These are phyloP conservation scores for Heterodera carotae DNA, from an alignment of 1,140 invertebrate species.

Conservation along the genomic window DNA sequence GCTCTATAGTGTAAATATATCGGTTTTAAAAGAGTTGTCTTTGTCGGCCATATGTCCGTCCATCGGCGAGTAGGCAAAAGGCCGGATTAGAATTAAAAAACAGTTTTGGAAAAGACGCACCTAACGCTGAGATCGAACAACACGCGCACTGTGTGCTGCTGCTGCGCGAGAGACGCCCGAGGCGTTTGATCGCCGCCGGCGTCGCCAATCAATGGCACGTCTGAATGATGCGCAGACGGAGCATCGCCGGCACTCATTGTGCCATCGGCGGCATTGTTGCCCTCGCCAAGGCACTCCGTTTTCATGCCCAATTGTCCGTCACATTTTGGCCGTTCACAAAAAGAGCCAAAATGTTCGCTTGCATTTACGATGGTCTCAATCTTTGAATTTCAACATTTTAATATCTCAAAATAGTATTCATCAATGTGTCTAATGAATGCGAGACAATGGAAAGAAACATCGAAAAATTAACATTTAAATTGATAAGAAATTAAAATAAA, in stretches of 20 bases:
- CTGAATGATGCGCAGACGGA: neutral
- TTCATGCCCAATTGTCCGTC: conserved; percentile 24
- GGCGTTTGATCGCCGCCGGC: neutral
- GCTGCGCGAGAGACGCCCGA: neutral
- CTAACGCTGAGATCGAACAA: conserved; percentile 7
- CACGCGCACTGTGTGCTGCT: neutral
- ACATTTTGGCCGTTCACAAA: conserved; percentile 23
- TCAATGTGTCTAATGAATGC: too few relatives aligned
- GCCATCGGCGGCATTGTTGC: neutral
- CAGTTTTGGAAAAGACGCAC: too few relatives aligned
- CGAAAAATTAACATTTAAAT: too few relatives aligned
- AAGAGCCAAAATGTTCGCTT: conserved; percentile 17
- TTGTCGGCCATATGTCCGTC: too few relatives aligned
- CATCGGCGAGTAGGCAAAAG: too few relatives aligned
- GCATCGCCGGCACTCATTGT: neutral
- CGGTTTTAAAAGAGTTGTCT: too few relatives aligned
- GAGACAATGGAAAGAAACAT: too few relatives aligned
- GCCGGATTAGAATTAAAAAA: too few relatives aligned
- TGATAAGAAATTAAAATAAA: too few relatives aligned
- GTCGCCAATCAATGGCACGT: neutral
- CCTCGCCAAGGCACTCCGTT: conserved; percentile 12
- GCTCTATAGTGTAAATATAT: too few relatives aligned
- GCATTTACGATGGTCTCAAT: neutral
- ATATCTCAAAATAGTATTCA: neutral
- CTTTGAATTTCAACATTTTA: neutral